phyloP scores from a whole-genome alignment of 2,797 vertebrate species.

The Tolypeutes matacus region DNA sequence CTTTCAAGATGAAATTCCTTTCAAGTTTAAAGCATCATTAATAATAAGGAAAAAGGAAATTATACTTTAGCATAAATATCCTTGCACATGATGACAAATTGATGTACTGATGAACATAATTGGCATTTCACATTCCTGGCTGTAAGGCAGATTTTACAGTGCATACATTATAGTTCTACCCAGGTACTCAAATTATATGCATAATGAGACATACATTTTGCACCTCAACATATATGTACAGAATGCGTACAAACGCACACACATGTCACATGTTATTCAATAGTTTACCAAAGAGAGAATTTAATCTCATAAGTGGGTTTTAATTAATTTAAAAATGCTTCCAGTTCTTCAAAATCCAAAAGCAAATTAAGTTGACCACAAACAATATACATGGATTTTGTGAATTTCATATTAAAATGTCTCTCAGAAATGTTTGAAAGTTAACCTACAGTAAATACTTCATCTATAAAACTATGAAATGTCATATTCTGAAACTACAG shows the following conservation, averaged over 20 bases:
- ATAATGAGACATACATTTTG: background rate
- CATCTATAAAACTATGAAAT: background rate
- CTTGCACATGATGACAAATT: conserved; percentile 73
- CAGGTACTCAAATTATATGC: background rate
- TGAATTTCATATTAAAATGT: background rate
- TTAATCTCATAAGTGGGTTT: background rate
- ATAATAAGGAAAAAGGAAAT: conserved; percentile 83
- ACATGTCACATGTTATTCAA: background rate
- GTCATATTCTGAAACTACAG: background rate
- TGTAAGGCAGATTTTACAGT: background rate
- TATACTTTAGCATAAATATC: conserved; percentile 78
- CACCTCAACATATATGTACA: background rate
- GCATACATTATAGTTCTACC: background rate
- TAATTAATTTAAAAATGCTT: conserved; percentile 33
- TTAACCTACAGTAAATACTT: conserved; percentile 26
- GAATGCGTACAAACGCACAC: background rate
- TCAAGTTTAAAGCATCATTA: conserved; percentile 75
- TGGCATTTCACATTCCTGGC: conserved; percentile 53
- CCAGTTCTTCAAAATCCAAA: background rate
- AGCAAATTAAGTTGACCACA: background rate
- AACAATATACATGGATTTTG: background rate
- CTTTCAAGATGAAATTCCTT: conserved; percentile 76
- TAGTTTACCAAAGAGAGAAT: background rate
- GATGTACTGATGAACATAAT: conserved; percentile 60
- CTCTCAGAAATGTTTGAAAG: background rate